phyloP scores from a whole-genome alignment of 2,113 vertebrate species.

The Cygnus atratus region DNA sequence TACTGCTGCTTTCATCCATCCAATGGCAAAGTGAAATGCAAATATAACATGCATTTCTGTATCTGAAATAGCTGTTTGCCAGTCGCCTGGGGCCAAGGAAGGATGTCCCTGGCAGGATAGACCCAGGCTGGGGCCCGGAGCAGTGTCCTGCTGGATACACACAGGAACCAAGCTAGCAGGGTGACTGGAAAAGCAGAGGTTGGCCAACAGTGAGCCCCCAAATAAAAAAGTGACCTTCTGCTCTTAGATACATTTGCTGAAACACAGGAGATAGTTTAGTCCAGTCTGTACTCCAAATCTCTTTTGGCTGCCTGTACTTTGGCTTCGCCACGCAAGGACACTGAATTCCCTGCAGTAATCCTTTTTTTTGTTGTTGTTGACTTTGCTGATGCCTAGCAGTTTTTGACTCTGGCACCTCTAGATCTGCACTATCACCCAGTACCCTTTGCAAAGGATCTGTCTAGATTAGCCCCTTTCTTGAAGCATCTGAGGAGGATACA shows the following conservation, averaged over 20 bases:
- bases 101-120: not conserved
- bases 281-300: not conserved
- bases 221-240: not conserved
- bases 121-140: not conserved
- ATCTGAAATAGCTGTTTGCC: not conserved
- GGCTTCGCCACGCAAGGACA: not conserved
- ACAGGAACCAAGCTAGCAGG: not conserved
- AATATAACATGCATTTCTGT: not conserved
- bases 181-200: not conserved
- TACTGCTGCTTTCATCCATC: conserved; percentile 2
- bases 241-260: not conserved
- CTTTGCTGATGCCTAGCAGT: not conserved
- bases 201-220: not conserved
- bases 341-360: not conserved
- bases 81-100: not conserved
- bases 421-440: not conserved
- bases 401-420: not conserved
- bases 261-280: not conserved
- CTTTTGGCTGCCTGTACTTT: not conserved
- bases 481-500: not conserved
- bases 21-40: not conserved
- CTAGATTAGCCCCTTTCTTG: not conserved
- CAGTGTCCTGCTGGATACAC: not conserved
- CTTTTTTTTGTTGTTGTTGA: not conserved
- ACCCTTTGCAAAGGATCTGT: not conserved